Conservation (phyloP, 2,113 vertebrate species). For the Gavialis gangeticus region DNA sequence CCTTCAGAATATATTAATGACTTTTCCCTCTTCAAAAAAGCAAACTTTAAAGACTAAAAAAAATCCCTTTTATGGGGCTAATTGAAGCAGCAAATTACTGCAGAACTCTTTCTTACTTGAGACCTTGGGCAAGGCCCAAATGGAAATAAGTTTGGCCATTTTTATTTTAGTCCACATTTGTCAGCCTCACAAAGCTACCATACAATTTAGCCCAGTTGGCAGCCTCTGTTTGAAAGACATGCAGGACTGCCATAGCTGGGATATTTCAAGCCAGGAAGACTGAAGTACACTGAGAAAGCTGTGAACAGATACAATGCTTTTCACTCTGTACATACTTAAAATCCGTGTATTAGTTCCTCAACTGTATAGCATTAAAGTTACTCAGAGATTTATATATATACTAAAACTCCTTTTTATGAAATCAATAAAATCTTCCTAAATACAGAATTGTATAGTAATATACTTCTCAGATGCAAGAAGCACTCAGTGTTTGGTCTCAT, state of each 20-base stretch:
- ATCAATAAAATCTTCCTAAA: not conserved
- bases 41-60: slow-evolving; percentile 35
- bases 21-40: not conserved
- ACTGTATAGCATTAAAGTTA: fast-evolving
- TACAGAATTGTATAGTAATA: fast-evolving
- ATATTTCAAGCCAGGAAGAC: not conserved
- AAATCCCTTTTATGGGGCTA: not conserved
- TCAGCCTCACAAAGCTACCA: slow-evolving; percentile 50
- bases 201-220: slow-evolving; percentile 62
- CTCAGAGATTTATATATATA: not conserved
- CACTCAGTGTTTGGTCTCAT: fast-evolving
- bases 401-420: not conserved
- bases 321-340: fast-evolving
- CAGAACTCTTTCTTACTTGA: slow-evolving; percentile 40
- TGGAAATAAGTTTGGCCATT: slow-evolving; percentile 62
- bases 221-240: slow-evolving; percentile 27
- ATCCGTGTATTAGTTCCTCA: not conserved
- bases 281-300: not conserved
- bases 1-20: slow-evolving; percentile 1
- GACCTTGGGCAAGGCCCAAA: slow-evolving; percentile 67
- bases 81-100: slow-evolving; percentile 61
- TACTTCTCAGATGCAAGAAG: not conserved
- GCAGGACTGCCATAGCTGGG: slow-evolving; percentile 50
- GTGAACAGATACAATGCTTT: fast-evolving
- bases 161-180: slow-evolving; percentile 72